Conservation (phyloP, 2,888 invertebrate species). For the Ochropleura leucogaster region DNA sequence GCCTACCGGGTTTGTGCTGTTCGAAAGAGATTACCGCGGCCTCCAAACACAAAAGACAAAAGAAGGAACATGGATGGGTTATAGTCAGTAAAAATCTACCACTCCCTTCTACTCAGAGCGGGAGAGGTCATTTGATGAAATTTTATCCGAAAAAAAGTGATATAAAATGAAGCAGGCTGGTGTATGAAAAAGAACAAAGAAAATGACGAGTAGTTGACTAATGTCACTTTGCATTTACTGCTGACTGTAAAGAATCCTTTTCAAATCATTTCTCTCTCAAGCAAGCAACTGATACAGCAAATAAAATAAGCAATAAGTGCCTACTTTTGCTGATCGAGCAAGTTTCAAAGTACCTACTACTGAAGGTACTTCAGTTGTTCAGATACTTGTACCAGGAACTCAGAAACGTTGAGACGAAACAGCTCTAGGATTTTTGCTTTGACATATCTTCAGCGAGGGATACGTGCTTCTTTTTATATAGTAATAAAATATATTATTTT, state of each 20-base stretch:
- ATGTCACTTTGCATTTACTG: not conserved
- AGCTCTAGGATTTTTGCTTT: not conserved
- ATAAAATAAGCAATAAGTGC: slow-evolving; percentile 18
- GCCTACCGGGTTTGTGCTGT: no score
- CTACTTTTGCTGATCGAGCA: slow-evolving; percentile 1
- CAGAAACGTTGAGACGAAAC: not conserved
- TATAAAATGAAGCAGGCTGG: no score
- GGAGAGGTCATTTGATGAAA: no score
- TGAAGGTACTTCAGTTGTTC: slow-evolving; percentile 17
- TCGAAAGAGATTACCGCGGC: no score
- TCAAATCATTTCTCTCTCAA: not conserved
- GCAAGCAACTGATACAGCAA: not conserved
- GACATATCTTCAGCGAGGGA: not conserved
- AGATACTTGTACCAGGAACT: slow-evolving; percentile 10
- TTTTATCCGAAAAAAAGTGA: no score
- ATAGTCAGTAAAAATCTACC: no score
- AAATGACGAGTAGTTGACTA: not conserved
- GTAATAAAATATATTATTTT: not conserved
- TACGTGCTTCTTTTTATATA: not conserved
- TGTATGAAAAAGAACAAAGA: not conserved
- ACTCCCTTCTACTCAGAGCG: no score
- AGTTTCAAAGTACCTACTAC: slow-evolving; percentile 34
- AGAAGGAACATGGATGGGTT: no score
- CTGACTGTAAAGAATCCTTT: not conserved
- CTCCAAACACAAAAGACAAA: no score